These are phyloP conservation scores for Heliocidaris tuberculata DNA, from an alignment of 35 echinoderm and acorn worm species.

Conservation along the genomic window DNA sequence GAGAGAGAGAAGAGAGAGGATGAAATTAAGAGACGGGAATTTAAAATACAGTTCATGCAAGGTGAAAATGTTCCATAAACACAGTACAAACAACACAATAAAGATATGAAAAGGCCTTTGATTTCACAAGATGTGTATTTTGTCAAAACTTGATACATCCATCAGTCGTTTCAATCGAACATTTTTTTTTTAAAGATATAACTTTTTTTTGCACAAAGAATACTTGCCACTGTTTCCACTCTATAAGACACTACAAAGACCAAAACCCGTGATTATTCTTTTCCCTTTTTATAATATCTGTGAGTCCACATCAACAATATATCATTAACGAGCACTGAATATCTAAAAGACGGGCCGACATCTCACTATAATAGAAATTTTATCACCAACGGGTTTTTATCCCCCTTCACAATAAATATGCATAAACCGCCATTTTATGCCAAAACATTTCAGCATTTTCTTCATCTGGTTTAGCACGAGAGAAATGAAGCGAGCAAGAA, in stretches of 20 bases:
- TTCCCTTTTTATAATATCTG: not conserved
- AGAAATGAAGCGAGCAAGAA: not conserved
- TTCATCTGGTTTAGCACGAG: not conserved
- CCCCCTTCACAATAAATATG: not conserved
- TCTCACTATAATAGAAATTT: not conserved
- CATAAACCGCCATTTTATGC: slow-evolving; percentile 9
- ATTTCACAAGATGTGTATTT: slow-evolving; percentile 18
- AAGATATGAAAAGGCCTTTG: not conserved
- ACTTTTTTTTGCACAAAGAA: slow-evolving; percentile 7
- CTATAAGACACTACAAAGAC: slow-evolving; percentile 3
- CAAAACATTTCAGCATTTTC: not conserved
- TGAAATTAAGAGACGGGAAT: not conserved
- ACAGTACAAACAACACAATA: not conserved
- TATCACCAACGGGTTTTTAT: not conserved
- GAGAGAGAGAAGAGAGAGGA: not conserved
- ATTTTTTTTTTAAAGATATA: not conserved
- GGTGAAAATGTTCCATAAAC: not conserved
- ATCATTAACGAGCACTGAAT: not conserved
- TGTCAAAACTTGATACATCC: slow-evolving; percentile 1
- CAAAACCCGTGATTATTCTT: not conserved
- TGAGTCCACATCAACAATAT: not conserved
- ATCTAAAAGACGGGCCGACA: not conserved
- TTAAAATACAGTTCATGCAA: too few species aligned
- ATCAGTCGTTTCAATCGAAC: not conserved
- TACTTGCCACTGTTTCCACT: slow-evolving; percentile 9